phyloP scores from a whole-genome alignment of 2,797 vertebrate genomes.

The Apogon hyalosoma region DNA sequence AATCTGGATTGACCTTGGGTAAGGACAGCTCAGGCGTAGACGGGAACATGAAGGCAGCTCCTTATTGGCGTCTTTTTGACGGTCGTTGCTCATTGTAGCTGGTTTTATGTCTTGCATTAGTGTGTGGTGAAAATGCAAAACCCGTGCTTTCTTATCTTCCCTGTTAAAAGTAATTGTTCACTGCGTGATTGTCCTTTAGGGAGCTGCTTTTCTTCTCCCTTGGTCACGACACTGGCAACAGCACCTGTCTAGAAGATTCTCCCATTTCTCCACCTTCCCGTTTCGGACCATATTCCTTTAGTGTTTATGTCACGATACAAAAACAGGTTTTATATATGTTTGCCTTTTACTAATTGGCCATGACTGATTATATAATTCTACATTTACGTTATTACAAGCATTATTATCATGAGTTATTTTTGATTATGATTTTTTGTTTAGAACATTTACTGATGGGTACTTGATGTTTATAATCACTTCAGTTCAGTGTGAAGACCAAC shows the following conservation, averaged over 20 bases:
- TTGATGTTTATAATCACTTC: too few species aligned
- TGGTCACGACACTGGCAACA: background rate
- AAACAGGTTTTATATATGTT: background rate
- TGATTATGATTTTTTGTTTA: too few species aligned
- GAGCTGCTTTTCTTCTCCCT: background rate
- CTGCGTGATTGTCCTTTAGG: constrained; percentile 2
- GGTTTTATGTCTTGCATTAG: background rate
- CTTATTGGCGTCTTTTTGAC: background rate
- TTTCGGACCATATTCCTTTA: background rate
- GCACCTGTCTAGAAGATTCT: constrained; percentile 8
- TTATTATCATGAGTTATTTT: too few species aligned
- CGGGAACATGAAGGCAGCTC: background rate
- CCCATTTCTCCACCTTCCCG: background rate
- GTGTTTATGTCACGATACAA: background rate
- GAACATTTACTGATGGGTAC: too few species aligned
- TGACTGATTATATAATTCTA: too few species aligned
- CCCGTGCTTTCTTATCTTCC: background rate
- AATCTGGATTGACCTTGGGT: constrained; percentile 98
- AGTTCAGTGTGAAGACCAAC: too few species aligned
- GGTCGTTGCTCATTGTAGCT: background rate
- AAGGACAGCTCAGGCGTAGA: constrained; percentile 59
- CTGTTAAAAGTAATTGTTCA: constrained; percentile 4
- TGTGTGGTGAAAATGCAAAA: background rate
- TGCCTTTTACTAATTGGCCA: background rate
- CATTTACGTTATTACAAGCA: background rate